phyloP scores from a whole-genome alignment of 2,113 vertebrate genomes.

The Ceyx cyanopectus region DNA sequence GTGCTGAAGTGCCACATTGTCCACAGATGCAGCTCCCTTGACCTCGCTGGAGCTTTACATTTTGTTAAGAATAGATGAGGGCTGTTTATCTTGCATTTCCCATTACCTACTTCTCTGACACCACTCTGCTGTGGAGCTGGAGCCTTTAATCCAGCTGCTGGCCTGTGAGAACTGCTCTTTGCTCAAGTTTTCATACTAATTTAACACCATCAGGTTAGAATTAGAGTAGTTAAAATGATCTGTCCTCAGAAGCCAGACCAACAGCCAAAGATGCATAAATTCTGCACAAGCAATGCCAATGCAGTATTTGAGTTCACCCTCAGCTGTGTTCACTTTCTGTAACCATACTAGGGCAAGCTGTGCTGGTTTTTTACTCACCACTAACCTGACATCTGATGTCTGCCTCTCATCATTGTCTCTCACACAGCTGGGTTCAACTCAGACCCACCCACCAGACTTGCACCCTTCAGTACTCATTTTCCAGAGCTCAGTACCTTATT shows the following conservation, averaged over 20 bases:
- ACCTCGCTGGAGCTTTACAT: accelerated
- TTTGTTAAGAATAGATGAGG: background rate
- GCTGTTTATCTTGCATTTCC: background rate
- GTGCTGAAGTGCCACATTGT: background rate
- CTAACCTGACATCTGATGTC: constrained; percentile 42
- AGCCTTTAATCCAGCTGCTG: background rate
- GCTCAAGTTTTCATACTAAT: background rate
- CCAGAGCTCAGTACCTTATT: background rate
- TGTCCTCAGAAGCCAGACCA: background rate
- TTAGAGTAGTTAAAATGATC: background rate
- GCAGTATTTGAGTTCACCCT: background rate
- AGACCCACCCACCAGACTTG: background rate
- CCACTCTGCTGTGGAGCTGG: background rate
- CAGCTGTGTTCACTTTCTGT: background rate
- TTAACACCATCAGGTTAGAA: background rate
- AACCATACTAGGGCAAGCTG: constrained; percentile 8
- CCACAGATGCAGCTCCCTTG: background rate
- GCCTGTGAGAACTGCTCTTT: background rate
- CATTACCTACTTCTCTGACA: background rate
- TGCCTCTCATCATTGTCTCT: background rate
- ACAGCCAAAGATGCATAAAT: background rate
- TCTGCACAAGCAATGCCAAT: background rate
- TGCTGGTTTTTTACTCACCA: background rate
- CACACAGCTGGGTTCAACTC: constrained; percentile 44
- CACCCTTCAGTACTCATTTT: background rate